Conservation (phyloP, 2,888 invertebrate genomes). For the Dioctria rufipes region DNA sequence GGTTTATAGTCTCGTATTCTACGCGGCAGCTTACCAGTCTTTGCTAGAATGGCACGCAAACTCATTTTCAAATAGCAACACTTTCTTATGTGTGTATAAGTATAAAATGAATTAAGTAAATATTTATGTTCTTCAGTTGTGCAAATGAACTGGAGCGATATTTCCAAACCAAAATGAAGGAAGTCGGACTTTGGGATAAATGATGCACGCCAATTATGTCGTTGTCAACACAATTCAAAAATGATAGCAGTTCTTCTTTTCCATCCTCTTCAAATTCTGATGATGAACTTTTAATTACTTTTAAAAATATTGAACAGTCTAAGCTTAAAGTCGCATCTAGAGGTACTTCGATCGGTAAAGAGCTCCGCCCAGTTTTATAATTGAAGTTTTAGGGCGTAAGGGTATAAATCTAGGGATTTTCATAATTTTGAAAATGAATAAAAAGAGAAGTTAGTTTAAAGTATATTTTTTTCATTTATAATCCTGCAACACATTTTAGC, state of each 20-base stretch:
- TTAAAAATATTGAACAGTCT: conserved; percentile 50
- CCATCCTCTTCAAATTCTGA: conserved; percentile 46
- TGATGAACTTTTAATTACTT: conserved; percentile 55
- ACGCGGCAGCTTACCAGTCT: background rate
- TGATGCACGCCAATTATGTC: conserved; percentile 69
- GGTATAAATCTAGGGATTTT: too few species aligned
- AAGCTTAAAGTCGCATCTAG: background rate
- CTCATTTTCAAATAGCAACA: too few species aligned
- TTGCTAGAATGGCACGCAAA: background rate
- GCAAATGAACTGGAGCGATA: conserved; percentile 94
- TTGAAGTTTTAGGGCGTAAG: too few species aligned
- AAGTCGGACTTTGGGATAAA: conserved; percentile 89
- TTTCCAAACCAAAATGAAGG: conserved; percentile 95
- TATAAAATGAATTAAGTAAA: conserved; percentile 60
- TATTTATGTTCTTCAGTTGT: conserved; percentile 75
- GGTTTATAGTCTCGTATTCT: too few species aligned
- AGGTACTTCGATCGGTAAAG: conserved; percentile 20
- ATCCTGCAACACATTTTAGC: too few species aligned
- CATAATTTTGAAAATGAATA: too few species aligned
- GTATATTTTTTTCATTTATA: too few species aligned
- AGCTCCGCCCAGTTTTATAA: background rate
- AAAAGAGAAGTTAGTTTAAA: too few species aligned
- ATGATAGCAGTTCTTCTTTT: conserved; percentile 18
- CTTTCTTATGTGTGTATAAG: too few species aligned
- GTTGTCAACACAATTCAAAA: conserved; percentile 19